Base-by-base conservation (phyloP, 2,113 vertebrate genomes). In the Semicossyphus pulcher region DNA sequence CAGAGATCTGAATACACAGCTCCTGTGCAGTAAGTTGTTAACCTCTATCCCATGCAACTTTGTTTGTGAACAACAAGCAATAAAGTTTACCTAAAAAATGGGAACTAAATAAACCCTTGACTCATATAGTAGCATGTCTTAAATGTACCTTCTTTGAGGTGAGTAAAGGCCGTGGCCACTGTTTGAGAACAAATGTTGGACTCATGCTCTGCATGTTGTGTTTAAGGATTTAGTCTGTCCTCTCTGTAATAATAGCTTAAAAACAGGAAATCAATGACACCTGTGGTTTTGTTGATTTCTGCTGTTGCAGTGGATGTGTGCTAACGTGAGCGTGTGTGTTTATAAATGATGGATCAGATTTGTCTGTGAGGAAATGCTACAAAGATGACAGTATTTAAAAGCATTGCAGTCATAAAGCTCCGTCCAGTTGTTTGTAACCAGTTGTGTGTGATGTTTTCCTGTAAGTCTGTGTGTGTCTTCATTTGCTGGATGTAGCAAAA, bases 401-500 rank as follows among this genome's bases (percentile, higher is more conserved):
- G 39, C 45, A 31, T 23, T 21, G 45, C 25, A 34, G 31, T 29
- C 36, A 36, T 37, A 18, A 44, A 44, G 37, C 8, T 53, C n/a
- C n/a, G 25, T 20, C 42, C 5, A 37, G 32, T 65, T 62, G 34
- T 56, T 39, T 29, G 12, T 44, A 11, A 41, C 10, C 23, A 25
- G 57, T 32, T 11, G 3, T 21, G 47, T 71, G 10, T 44, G 4
- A 4, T 68, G 15, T 34, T 4, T 49, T 23, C 6, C 2, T 58
- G 36, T 44, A 9, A n/a, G 51, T 59, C 36, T 58, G 52, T 69
- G 21, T 25, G 32, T 34, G n/a, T n/a, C n/a, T n/a, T n/a, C n/a
- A n/a, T n/a, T n/a, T n/a, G n/a, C n/a, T n/a, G n/a, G n/a, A n/a
- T n/a, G n/a, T n/a, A n/a, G n/a, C n/a, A n/a, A n/a, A n/a, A n/a